Evolutionary conservation across 2,888 invertebrate species (phyloP).

Genomic region (Caenorhabditis afra): DNA sequence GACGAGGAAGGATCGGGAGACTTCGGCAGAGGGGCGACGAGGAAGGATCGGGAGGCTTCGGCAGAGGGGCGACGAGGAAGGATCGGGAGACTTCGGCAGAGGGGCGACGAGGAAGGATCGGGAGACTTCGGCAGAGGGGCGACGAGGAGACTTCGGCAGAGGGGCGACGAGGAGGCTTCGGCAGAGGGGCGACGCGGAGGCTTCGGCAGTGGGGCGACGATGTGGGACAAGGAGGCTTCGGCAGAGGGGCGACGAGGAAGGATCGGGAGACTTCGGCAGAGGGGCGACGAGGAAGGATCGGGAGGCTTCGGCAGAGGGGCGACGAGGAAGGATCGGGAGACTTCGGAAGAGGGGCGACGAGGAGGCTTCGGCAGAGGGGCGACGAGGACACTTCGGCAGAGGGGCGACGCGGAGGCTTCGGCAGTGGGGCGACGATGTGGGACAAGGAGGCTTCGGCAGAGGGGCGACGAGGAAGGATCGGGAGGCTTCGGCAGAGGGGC

Average conservation of each 20-base stretch:
- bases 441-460: no score
- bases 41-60: not conserved
- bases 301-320: conserved; percentile 3
- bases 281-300: conserved; percentile 3
- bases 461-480: not conserved
- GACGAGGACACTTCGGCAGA: not conserved
- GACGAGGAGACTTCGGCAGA: not conserved
- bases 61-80: not conserved
- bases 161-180: not conserved
- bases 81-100: not conserved
- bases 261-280: not conserved
- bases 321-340: conserved; percentile 4
- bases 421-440: not conserved
- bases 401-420: no score
- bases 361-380: not conserved
- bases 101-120: not conserved
- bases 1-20: not conserved
- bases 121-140: conserved; percentile 3
- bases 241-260: conserved; percentile 4
- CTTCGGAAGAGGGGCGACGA: not conserved
- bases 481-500: conserved; percentile 1
- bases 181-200: not conserved
- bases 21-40: not conserved
- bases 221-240: conserved; percentile 5
- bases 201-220: not conserved